phyloP scores from a whole-genome alignment of 1,140 invertebrate genomes.

The Drosophila leontia region DNA sequence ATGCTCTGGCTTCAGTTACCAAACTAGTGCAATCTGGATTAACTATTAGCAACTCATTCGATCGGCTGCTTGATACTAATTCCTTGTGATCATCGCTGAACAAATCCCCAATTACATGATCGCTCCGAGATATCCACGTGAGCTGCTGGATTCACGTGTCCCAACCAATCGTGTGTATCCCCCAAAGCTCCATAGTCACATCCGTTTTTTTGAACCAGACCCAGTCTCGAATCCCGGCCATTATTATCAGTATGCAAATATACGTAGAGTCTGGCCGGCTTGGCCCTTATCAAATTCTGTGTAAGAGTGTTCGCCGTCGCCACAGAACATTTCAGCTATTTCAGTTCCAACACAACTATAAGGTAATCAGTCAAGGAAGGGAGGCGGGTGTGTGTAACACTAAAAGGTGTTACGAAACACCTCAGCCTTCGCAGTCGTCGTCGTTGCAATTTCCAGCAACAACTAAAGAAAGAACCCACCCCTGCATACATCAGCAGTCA shows the following conservation, averaged over 20 bases:
- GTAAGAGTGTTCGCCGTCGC: not conserved
- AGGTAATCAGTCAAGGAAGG: constrained; percentile 25
- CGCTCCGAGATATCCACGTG: constrained; percentile 53
- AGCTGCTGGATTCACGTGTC: constrained; percentile 57
- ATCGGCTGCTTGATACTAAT: not conserved
- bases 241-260: constrained; percentile 45
- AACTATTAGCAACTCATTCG: not conserved
- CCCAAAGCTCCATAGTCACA: constrained; percentile 10
- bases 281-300: constrained; percentile 30
- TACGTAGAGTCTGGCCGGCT: constrained; percentile 5
- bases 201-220: constrained; percentile 22
- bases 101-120: constrained; percentile 57
- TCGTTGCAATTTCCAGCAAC: constrained; percentile 34
- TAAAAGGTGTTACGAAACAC: constrained; percentile 74
- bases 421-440: constrained; percentile 8
- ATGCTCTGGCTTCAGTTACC: not conserved
- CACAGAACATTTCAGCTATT: constrained; percentile 13
- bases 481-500: constrained; percentile 31
- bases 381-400: constrained; percentile 4
- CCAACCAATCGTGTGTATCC: constrained; percentile 39
- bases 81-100: constrained; percentile 38
- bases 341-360: constrained; percentile 11
- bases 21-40: constrained; percentile 3
- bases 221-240: constrained; percentile 17
- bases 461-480: constrained; percentile 45